These are phyloP conservation scores for Leucoraja ocellata DNA, from an alignment of 2,797 vertebrate genomes.

Conservation along the genomic window DNA sequence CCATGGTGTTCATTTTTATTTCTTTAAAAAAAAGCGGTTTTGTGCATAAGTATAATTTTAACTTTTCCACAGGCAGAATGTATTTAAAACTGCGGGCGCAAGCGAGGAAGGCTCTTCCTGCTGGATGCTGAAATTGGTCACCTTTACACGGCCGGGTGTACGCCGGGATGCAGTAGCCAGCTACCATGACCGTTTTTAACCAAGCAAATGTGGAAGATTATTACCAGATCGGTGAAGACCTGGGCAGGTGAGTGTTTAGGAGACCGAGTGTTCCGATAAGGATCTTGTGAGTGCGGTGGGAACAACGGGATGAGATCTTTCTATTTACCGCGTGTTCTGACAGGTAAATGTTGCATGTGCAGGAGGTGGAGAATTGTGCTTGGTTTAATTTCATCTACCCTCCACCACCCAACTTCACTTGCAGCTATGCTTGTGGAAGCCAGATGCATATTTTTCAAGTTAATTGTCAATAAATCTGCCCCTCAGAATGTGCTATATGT, in stretches of 20 bases:
- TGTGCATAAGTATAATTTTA: neutral
- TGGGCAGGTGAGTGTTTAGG: constrained; percentile 72
- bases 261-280: neutral
- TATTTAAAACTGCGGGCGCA: neutral
- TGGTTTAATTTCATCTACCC: neutral
- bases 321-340: neutral
- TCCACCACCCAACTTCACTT: neutral
- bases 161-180: constrained; percentile 43
- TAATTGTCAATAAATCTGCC: neutral
- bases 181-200: constrained; percentile 81
- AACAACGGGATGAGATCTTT: neutral
- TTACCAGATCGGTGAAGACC: constrained; percentile 82
- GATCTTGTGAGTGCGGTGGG: neutral
- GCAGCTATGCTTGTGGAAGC: neutral
- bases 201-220: constrained; percentile 85
- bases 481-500: neutral
- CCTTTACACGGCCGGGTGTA: neutral
- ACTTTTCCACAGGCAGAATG: neutral
- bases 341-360: constrained; percentile 7
- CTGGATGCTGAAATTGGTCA: neutral
- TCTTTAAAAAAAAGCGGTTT: neutral
- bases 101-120: neutral
- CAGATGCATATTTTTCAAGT: neutral
- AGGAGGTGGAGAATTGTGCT: constrained; percentile 2
- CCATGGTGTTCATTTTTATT: neutral